Evolutionary conservation across 2,797 vertebrate species (phyloP).

Genomic region (Corythornis leucogaster): DNA sequence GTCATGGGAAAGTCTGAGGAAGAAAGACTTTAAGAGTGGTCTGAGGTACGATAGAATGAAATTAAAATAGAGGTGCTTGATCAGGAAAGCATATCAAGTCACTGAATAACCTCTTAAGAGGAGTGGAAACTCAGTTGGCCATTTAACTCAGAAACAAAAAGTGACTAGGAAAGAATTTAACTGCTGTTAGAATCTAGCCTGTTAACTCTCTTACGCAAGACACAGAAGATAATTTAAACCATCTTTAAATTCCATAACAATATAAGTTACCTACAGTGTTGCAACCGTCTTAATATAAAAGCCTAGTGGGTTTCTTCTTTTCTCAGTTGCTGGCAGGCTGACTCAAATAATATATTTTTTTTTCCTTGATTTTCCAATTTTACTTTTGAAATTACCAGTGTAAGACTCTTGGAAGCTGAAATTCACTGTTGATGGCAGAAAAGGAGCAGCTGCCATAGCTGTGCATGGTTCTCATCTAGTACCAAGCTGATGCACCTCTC

Average conservation of each 20-base stretch:
- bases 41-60: not conserved
- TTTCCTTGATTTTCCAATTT: not conserved
- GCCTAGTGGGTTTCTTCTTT: not conserved
- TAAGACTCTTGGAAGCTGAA: not conserved
- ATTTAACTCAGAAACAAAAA: not conserved
- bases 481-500: not conserved
- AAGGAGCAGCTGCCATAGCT: not conserved
- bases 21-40: not conserved
- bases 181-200: not conserved
- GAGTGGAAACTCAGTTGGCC: not conserved
- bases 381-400: not conserved
- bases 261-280: not conserved
- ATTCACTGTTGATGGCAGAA: not conserved
- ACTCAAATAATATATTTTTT: not conserved
- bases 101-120: not conserved
- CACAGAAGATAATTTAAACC: not conserved
- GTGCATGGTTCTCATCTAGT: not conserved
- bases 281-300: not conserved
- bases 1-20: not conserved
- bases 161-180: not conserved
- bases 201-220: not conserved
- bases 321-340: not conserved
- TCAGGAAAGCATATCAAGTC: accelerated
- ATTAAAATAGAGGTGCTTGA: not conserved
- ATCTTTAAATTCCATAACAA: not conserved